Evolutionary conservation across 2,113 vertebrate genomes (phyloP), one percentile per base, ranked within the genome.

Genomic region (Taurulus bubalis): DNA sequence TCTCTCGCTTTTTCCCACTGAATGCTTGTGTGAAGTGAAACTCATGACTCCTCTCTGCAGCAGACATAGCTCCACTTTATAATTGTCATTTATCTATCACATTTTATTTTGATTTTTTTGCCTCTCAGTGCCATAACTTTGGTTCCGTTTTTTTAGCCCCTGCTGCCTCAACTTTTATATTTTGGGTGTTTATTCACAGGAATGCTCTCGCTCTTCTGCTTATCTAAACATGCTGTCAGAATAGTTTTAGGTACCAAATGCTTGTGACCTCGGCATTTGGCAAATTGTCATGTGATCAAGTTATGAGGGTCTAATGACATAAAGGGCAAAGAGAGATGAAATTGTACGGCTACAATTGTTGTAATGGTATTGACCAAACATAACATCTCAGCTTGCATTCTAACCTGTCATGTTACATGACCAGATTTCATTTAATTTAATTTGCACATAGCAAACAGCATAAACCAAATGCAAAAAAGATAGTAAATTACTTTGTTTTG

Each of bases 11-110:
- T 88, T 56, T 76, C 30, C 22, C 10, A 56, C 73, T 76, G 40
- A 82, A 75, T 3, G 15, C 36, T 53, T 24, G 38, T 67, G 75
- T 83, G 71, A 91, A 76, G 75, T 83, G 65, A 53, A 87, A 84
- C 75, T 80, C 80, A 59, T 42, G 76, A 72, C 56, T 66, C 51
- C 28, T 71, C 22, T 11, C 71, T 73, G 75, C 70, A 75, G 63
- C 74, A 49, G 69, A 66, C 40, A 26, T 90, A 83, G 72, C 79
- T 80, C 71, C 34, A 73, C 69, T 79, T 59, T 77, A 36, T 58
- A 45, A 55, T 28, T 75, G 71, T 85, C 73, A 64, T 18, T 75
- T 67, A 60, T 76, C 28, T 42, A 16, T 81, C 62, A 55, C 60
- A 3, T 24, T 51, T 77, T 22, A 18, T 4, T 20, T 49, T 20